Conservation (phyloP, 2,113 vertebrate species). For the Oncorhynchus keta region DNA sequence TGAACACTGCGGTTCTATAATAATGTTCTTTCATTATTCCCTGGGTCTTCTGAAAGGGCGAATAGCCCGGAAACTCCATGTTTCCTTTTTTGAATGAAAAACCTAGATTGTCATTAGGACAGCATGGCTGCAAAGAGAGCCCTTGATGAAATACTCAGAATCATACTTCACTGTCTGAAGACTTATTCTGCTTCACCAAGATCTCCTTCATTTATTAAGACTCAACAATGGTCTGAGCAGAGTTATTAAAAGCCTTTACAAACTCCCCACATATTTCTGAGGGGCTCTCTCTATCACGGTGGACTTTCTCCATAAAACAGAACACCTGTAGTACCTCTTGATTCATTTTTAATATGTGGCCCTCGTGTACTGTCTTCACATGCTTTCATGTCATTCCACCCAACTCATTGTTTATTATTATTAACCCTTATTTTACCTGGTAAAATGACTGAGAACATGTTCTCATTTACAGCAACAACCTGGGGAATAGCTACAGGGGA, state of each 20-base stretch:
- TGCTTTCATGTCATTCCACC: slow-evolving; percentile 25
- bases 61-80: not conserved
- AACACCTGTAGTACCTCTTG: slow-evolving; percentile 37
- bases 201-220: slow-evolving; percentile 57
- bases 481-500: too few species aligned
- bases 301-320: slow-evolving; percentile 33
- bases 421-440: too few species aligned
- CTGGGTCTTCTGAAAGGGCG: slow-evolving; percentile 12
- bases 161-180: slow-evolving; percentile 42
- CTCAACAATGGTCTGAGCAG: slow-evolving; percentile 38
- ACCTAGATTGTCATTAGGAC: slow-evolving; percentile 44
- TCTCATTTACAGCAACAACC: too few species aligned
- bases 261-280: slow-evolving; percentile 41
- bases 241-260: slow-evolving; percentile 38
- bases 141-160: slow-evolving; percentile 61
- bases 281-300: slow-evolving; percentile 38
- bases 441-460: too few species aligned
- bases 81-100: not conserved
- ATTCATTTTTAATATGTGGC: slow-evolving; percentile 59
- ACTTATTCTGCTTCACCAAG: slow-evolving; percentile 36
- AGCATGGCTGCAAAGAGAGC: slow-evolving; percentile 34
- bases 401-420: slow-evolving; percentile 5
- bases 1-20: not conserved
- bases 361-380: slow-evolving; percentile 28
- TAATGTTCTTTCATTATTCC: slow-evolving; percentile 26